Evolutionary conservation across 2,797 vertebrate species (phyloP), one percentile per base, ranked within the genome.

Genomic region (Tympanoctomys barrerae): DNA sequence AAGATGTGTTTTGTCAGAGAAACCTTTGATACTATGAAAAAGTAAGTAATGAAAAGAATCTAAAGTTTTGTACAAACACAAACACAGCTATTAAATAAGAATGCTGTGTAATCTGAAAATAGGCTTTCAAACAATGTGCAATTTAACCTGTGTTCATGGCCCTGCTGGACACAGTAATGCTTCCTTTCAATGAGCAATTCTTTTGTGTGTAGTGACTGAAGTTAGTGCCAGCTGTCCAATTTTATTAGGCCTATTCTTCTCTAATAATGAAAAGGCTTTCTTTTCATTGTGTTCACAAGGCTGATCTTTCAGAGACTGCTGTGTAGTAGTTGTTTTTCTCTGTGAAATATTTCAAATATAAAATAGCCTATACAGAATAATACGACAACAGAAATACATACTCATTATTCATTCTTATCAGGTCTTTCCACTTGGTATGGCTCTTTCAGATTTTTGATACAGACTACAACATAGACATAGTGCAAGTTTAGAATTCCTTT

Each of bases 201-300:
- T 59, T 89, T 91, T 91, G 79, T 97, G n/a, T 68, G 5, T 36
- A 79, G 39, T 26, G 59, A 28, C 61, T 89, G 75, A 75, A 77
- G 66, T 77, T 66, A 66, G 68, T 92, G 73, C 59, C 73, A 88
- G 18, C 24, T 90, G 91, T 54, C 87, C 78, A 59, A 52, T 92
- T 90, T 77, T 89, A 83, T 95, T 78, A 61, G 36, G 18, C 7
- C 8, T 75, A 31, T 73, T 80, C 18, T 42, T 5, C 19, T 83
- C 26, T 82, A 79, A 36, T 59, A 86, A 66, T 24, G 24, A n/a
- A 14, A 78, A 78, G 54, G 8, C 57, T 88, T 88, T 81, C 26
- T 92, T 94, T 87, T 71, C 83, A 19, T 13, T 88, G 61, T 85
- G 73, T 68, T 89, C 24, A 28, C 54, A 26, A 39, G 31, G 64